Evolutionary conservation across 1,140 invertebrate species (phyloP).

Genomic region (Drosophila asahinai): DNA sequence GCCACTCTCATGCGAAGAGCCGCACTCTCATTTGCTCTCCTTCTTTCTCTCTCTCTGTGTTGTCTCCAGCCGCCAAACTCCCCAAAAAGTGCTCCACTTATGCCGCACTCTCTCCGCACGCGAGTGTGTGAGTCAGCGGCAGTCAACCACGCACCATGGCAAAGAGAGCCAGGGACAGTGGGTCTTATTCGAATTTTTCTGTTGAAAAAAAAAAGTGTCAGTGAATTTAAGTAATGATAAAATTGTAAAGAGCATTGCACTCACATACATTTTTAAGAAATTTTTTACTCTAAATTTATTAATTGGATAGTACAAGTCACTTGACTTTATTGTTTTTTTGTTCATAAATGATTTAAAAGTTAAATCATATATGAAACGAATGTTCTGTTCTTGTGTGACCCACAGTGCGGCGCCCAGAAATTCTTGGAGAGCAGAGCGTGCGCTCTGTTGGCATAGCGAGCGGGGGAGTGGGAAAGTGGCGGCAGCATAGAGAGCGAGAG

Average conservation of each 20-base stretch:
- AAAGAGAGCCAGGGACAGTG: slow-evolving; percentile 20
- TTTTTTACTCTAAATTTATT: too few relatives aligned
- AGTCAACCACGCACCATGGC: slow-evolving; percentile 19
- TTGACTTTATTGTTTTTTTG: too few relatives aligned
- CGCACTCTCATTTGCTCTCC: background rate
- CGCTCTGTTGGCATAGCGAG: slow-evolving; percentile 7
- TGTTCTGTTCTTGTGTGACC: background rate
- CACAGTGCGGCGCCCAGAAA: slow-evolving; percentile 33
- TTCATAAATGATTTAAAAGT: background rate
- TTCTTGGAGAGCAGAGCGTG: slow-evolving; percentile 36
- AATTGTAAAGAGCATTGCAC: background rate
- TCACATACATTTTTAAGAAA: too few relatives aligned
- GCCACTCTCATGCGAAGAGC: slow-evolving; percentile 58
- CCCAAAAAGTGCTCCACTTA: slow-evolving; percentile 32
- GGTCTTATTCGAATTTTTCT: background rate
- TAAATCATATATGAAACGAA: too few relatives aligned
- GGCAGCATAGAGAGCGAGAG: slow-evolving; percentile 9
- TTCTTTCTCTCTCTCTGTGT: background rate
- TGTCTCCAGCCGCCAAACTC: slow-evolving; percentile 19
- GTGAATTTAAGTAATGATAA: too few relatives aligned
- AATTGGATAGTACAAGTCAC: too few relatives aligned
- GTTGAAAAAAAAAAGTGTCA: too few relatives aligned
- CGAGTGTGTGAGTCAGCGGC: slow-evolving; percentile 34
- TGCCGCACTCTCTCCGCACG: slow-evolving; percentile 14
- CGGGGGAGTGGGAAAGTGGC: slow-evolving; percentile 2